Percentiles rank a stretch among this genome's conserved stretches.
phyloP scores from a whole-genome alignment of 37 sponge, comb jelly and placozoan genomes.

The Mnemiopsis leidyi region DNA sequence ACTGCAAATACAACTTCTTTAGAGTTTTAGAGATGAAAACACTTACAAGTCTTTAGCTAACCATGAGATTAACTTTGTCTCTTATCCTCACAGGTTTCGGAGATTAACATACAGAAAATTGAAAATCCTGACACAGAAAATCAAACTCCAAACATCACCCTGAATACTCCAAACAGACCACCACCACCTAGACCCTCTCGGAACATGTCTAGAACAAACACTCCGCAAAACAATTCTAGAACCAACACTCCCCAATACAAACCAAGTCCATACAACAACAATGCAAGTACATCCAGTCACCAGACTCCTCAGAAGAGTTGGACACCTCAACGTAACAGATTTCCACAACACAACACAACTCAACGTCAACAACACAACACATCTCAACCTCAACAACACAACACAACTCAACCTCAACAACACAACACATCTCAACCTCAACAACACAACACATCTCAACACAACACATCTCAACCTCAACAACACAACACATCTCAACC shows the following conservation, averaged over 20 bases:
- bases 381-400: too few species aligned
- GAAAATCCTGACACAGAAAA: neutral
- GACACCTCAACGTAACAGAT: neutral
- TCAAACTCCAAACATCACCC: neutral
- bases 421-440: too few species aligned
- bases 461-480: too few species aligned
- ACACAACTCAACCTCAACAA: too few species aligned
- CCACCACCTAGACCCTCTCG: neutral
- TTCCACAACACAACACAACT: too few species aligned
- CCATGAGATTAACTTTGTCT: too few species aligned
- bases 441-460: too few species aligned
- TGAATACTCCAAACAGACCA: slow-evolving; percentile 47
- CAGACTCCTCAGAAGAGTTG: neutral
- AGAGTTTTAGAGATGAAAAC: too few species aligned
- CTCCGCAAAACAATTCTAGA: neutral
- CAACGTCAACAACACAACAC: too few species aligned
- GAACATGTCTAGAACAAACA: neutral
- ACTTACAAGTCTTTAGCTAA: too few species aligned
- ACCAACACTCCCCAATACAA: neutral
- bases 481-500: too few species aligned
- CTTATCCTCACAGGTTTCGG: slow-evolving; percentile 5
- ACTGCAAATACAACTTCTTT: too few species aligned
- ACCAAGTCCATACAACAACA: neutral
- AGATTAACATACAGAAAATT: neutral
- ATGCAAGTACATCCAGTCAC: neutral